Conservation (phyloP, 2,888 invertebrate species). For the Diarsia rubi region DNA sequence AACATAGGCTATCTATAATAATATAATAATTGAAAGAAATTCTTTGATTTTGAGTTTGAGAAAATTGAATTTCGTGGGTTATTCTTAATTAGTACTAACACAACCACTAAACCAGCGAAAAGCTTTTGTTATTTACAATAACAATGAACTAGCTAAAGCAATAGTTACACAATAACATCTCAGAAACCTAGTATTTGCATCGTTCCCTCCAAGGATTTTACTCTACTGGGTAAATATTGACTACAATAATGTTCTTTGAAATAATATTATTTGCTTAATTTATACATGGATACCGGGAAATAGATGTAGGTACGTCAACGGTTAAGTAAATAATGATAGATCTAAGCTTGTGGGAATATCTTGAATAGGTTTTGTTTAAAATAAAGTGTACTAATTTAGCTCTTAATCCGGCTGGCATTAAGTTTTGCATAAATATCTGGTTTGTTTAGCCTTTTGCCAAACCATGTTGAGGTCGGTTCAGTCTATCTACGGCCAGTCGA, state of each 20-base stretch:
- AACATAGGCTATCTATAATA: too few species aligned
- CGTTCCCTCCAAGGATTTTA: conserved; percentile 59
- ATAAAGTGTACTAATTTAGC: not conserved
- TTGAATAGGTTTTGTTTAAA: not conserved
- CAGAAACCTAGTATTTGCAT: conserved; percentile 57
- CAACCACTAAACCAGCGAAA: not conserved
- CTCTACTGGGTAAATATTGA: conserved; percentile 59
- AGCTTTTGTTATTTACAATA: conserved; percentile 15
- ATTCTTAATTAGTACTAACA: conserved; percentile 12
- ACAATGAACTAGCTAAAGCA: conserved; percentile 13
- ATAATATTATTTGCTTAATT: conserved; percentile 53
- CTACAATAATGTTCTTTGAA: conserved; percentile 46
- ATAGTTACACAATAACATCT: conserved; percentile 18
- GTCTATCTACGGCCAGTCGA: too few species aligned
- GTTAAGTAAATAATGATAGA: conserved; percentile 3
- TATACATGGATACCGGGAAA: conserved; percentile 36
- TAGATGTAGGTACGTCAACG: conserved; percentile 26
- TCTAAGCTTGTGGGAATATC: conserved; percentile 1
- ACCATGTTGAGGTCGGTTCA: too few species aligned
- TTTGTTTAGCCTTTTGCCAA: too few species aligned
- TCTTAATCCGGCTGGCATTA: too few species aligned
- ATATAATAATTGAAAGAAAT: too few species aligned
- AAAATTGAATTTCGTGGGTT: too few species aligned
- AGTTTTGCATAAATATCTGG: too few species aligned
- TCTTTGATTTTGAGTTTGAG: too few species aligned